Evolutionary conservation across 2,888 invertebrate species (phyloP).

Genomic region (Aphodius granarius): DNA sequence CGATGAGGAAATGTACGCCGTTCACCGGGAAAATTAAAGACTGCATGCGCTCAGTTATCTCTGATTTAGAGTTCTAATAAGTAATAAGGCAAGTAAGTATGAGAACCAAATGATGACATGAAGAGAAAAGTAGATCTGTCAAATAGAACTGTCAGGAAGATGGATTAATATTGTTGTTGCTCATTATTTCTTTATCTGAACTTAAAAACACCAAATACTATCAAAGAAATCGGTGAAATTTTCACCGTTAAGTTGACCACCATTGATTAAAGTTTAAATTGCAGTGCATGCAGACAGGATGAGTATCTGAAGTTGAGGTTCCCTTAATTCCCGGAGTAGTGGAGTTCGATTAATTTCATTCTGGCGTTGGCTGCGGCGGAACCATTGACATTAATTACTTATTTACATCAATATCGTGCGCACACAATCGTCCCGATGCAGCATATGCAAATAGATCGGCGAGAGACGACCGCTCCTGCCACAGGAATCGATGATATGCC

Average conservation of each 20-base stretch:
- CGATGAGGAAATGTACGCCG: neutral
- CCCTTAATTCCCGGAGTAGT: neutral
- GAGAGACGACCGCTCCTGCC: neutral
- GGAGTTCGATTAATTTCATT: neutral
- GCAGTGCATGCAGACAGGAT: too few species aligned
- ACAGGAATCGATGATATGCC: neutral
- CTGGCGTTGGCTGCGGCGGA: neutral
- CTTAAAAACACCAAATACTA: too few species aligned
- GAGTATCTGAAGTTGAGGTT: neutral
- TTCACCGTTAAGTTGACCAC: too few species aligned
- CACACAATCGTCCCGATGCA: neutral
- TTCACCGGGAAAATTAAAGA: neutral
- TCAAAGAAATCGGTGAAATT: too few species aligned
- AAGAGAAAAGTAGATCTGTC: too few species aligned
- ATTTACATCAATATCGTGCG: neutral
- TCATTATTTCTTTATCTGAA: too few species aligned
- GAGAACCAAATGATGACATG: too few species aligned
- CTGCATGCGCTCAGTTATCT: neutral
- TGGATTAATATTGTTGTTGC: too few species aligned
- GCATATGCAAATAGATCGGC: neutral
- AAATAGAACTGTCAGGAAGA: too few species aligned
- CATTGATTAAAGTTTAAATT: too few species aligned
- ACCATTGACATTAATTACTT: neutral
- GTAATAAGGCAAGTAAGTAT: neutral
- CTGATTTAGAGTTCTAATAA: neutral